Conservation (phyloP, 1,140 invertebrate species). For the Drosophila fuyamai region DNA sequence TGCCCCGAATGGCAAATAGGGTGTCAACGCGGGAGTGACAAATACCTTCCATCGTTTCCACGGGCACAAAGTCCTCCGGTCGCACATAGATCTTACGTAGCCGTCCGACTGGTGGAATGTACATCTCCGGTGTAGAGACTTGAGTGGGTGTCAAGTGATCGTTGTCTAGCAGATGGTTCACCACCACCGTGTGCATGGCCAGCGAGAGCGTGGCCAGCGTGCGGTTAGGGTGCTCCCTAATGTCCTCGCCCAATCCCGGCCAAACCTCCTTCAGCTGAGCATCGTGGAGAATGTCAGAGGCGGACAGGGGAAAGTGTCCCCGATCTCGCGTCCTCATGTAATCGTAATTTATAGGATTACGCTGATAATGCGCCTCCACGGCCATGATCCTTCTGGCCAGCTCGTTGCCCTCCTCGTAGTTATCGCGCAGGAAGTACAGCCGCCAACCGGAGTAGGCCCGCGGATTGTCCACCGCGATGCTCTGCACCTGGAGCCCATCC, state of each 20-base stretch:
- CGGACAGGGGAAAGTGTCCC: constrained; percentile 85
- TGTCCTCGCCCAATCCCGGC: constrained; percentile 86
- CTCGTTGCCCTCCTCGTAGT: constrained; percentile 82
- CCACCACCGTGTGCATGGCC: constrained; percentile 87
- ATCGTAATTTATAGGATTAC: constrained; percentile 76
- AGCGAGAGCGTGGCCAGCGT: constrained; percentile 87
- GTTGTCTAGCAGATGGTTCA: constrained; percentile 41
- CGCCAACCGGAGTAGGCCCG: constrained; percentile 87
- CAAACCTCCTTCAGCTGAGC: constrained; percentile 85
- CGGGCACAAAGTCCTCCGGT: constrained; percentile 43
- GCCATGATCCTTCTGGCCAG: constrained; percentile 85
- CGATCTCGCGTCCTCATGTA: constrained; percentile 85
- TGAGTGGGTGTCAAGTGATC: constrained; percentile 4
- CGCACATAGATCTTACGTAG: constrained; percentile 65
- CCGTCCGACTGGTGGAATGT: constrained; percentile 27
- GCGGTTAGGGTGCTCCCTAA: constrained; percentile 86
- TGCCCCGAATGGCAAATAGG: constrained; percentile 91
- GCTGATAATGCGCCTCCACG: constrained; percentile 80
- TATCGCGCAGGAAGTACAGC: constrained; percentile 87
- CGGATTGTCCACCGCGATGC: constrained; percentile 60
- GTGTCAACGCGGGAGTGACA: constrained; percentile 84
- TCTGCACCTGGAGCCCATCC: constrained; percentile 56
- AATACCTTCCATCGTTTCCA: constrained; percentile 50
- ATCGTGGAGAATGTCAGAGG: constrained; percentile 85
- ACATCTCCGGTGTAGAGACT: constrained; percentile 17